Evolutionary conservation across 2,113 vertebrate species (phyloP), one percentile per base, ranked within the genome.

Genomic region (Pseudorasbora parva): DNA sequence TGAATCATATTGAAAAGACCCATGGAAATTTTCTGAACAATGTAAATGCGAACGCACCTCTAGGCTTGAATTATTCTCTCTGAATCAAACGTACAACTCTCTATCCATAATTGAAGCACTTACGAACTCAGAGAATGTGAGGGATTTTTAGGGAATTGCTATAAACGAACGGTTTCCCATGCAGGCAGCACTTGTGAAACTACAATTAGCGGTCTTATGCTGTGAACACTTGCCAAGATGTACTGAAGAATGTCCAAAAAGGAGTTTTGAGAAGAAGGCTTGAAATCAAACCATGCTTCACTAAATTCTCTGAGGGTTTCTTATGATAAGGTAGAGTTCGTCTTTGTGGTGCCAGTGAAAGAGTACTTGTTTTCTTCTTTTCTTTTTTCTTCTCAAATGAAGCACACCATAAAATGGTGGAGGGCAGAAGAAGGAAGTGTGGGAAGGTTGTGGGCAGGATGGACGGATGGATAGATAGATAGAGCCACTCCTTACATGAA

Each of bases 401-500:
- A 75, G 49, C 21, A 30, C 14, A 43, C 17, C 23, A 78, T 75
- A 82, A 68, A 72, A 73, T 71, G 69, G 80, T 12, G 76, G 59
- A 74, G 57, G 45, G 82, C 30, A 80, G 78, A 82, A 82, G 69
- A 73, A 68, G 76, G 78, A 64, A 64, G 69, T 81, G 82, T 83
- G 82, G 85, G 84, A 66, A 82, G 71, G 87, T 86, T 27, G 78
- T 27, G 87, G 82, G 51, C 15, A 43, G 83, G 83, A 68, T 54
- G 82, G 71, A 75, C 51, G 78, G 85, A 47, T 47, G 12, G 68
- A 45, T 60, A 66, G 62, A 79, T 81, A 85, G 60, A 78, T 73
- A 87, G 51, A 60, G 83, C 84, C 80, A 80, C 83, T 86, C 87
- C 88, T 84, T 76, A 73, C 88, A 85, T 91, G 86, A 89, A 90